phyloP scores from a whole-genome alignment of 2,797 vertebrate genomes.

The Gymnothorax reevesii region DNA sequence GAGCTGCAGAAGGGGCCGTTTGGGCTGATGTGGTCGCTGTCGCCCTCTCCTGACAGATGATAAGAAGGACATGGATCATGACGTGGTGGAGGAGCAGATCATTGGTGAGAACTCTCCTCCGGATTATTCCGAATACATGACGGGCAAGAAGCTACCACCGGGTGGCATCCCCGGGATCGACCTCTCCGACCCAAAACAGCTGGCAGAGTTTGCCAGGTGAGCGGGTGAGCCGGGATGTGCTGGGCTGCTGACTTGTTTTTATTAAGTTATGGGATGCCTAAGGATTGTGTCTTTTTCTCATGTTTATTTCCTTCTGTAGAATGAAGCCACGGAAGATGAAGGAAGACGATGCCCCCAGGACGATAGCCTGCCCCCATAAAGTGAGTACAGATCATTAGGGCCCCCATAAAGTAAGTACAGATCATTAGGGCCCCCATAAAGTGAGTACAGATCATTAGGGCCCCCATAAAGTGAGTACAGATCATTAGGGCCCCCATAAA shows the following conservation, averaged over 20 bases:
- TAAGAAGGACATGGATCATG: slow-evolving; percentile 98
- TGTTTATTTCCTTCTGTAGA: slow-evolving; percentile 64
- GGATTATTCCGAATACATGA: slow-evolving; percentile 98
- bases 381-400: slow-evolving; percentile 70
- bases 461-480: too few species aligned
- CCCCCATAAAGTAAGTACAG: too few species aligned
- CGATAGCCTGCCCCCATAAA: slow-evolving; percentile 99
- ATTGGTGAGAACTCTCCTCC: slow-evolving; percentile 95
- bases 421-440: too few species aligned
- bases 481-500: too few species aligned
- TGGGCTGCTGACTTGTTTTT: neutral
- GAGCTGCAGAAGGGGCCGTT: neutral
- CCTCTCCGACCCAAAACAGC: slow-evolving; percentile 94
- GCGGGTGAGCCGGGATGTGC: slow-evolving; percentile 42
- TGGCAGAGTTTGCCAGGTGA: slow-evolving; percentile 97
- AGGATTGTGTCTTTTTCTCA: neutral
- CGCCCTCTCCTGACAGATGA: slow-evolving; percentile 81
- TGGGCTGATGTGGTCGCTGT: neutral
- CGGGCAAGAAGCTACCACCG: slow-evolving; percentile 95
- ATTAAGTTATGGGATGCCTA: neutral
- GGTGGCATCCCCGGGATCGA: slow-evolving; percentile 97
- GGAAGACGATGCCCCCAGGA: slow-evolving; percentile 96
- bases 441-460: too few species aligned
- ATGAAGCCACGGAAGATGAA: slow-evolving; percentile 99
- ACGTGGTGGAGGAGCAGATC: slow-evolving; percentile 97